These are phyloP conservation scores for Neopipo cinnamomea DNA, from an alignment of 2,113 vertebrate species.

Conservation along the genomic window DNA sequence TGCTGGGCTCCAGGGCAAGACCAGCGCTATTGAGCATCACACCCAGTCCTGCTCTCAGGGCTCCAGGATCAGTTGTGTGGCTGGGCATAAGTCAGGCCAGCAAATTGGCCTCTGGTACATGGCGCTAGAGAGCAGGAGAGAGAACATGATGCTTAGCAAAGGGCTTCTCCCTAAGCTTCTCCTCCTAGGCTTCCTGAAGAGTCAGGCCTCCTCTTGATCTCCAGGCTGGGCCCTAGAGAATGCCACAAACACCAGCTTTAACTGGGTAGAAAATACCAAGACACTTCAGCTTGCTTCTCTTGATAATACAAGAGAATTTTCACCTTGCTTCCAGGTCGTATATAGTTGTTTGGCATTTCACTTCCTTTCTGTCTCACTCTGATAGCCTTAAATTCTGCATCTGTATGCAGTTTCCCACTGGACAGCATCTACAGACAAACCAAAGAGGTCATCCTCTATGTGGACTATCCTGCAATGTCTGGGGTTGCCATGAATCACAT, in stretches of 20 bases:
- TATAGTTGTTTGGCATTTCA: not conserved
- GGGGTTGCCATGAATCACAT: not conserved
- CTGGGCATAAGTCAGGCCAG: not conserved
- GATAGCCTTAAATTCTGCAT: not conserved
- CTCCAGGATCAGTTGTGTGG: not conserved
- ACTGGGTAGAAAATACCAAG: not conserved
- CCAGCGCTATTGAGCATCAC: not conserved
- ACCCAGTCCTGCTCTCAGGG: not conserved
- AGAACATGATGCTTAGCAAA: not conserved
- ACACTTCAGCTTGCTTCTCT: not conserved
- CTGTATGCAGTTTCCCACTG: not conserved
- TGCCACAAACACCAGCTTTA: not conserved
- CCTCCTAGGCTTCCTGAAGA: not conserved
- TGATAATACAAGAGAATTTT: not conserved
- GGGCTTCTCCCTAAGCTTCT: not conserved
- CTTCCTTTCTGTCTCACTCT: not conserved
- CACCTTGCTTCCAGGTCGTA: not conserved
- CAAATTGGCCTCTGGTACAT: not conserved
- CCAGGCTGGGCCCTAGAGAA: not conserved
- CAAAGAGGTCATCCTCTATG: not conserved
- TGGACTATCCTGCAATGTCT: not conserved
- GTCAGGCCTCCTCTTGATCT: not conserved
- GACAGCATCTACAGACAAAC: not conserved
- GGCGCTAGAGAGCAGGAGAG: not conserved
- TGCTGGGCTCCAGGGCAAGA: not conserved